Percentiles rank a stretch among this genome's conserved stretches.
These are phyloP conservation scores for Sogatella furcifera DNA, from an alignment of 1,140 invertebrate genomes.

Conservation along the genomic window DNA sequence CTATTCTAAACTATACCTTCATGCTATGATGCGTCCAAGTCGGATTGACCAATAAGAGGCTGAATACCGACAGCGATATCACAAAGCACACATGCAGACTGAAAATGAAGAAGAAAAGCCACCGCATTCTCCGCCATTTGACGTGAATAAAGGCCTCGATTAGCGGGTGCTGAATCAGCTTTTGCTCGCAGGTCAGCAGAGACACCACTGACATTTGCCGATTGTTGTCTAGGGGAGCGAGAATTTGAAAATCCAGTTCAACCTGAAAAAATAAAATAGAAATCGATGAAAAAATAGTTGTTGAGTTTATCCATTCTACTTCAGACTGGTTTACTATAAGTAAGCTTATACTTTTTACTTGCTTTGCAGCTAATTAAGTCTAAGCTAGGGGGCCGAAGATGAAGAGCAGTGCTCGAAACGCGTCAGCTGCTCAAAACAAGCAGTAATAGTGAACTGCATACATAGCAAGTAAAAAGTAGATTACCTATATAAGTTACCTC, in stretches of 20 bases:
- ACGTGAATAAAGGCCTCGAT: conserved; percentile 33
- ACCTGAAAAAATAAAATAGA: background rate
- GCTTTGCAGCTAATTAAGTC: too few species aligned
- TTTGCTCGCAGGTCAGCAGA: conserved; percentile 3
- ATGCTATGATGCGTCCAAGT: background rate
- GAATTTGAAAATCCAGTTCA: conserved; percentile 24
- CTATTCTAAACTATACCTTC: too few species aligned
- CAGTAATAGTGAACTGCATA: too few species aligned
- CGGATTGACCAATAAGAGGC: conserved; percentile 18
- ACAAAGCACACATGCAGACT: conserved; percentile 30
- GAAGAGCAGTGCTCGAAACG: too few species aligned
- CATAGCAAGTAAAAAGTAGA: too few species aligned
- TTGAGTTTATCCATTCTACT: too few species aligned
- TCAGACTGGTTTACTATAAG: too few species aligned
- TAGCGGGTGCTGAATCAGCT: conserved; percentile 34
- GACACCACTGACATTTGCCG: conserved; percentile 19
- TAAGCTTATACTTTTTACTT: too few species aligned
- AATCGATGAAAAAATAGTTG: too few species aligned
- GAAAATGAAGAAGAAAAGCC: conserved; percentile 32
- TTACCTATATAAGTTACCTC: too few species aligned
- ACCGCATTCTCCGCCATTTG: conserved; percentile 33
- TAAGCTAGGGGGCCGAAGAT: too few species aligned
- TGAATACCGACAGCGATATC: conserved; percentile 22
- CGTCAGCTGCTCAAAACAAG: too few species aligned
- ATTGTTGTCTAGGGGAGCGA: conserved; percentile 19